phyloP scores from a whole-genome alignment of 2,888 invertebrate genomes.

The Heterodera filipjevi region DNA sequence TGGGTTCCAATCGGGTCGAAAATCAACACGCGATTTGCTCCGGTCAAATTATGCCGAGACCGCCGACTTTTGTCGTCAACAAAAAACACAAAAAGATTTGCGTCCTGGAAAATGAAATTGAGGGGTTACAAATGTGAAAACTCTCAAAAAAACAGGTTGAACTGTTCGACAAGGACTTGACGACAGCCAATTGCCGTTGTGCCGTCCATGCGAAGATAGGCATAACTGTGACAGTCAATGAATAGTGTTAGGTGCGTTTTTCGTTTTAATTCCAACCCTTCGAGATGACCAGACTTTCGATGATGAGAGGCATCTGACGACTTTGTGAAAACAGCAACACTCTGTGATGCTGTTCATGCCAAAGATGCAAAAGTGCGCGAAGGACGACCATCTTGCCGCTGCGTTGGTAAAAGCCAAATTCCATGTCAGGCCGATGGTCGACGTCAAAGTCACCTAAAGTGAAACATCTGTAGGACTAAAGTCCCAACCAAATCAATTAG shows the following conservation, averaged over 20 bases:
- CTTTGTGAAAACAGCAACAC: slow-evolving; percentile 87
- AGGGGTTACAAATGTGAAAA: neutral
- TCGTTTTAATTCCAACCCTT: slow-evolving; percentile 45
- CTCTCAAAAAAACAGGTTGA: slow-evolving; percentile 70
- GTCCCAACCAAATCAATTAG: slow-evolving; percentile 65
- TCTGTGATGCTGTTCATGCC: slow-evolving; percentile 85
- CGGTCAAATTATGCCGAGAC: slow-evolving; percentile 86
- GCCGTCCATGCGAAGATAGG: slow-evolving; percentile 87
- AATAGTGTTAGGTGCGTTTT: neutral
- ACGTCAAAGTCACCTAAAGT: slow-evolving; percentile 43
- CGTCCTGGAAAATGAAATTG: slow-evolving; percentile 69
- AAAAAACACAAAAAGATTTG: slow-evolving; percentile 81
- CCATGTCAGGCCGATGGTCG: slow-evolving; percentile 67
- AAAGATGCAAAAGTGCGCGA: slow-evolving; percentile 81
- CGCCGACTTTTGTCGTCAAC: slow-evolving; percentile 89
- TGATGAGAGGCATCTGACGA: slow-evolving; percentile 80
- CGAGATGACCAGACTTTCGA: slow-evolving; percentile 78
- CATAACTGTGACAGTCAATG: slow-evolving; percentile 69
- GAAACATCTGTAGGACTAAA: no score
- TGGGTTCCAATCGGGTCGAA: slow-evolving; percentile 94
- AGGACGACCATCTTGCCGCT: slow-evolving; percentile 91
- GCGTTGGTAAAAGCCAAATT: slow-evolving; percentile 79
- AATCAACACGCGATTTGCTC: slow-evolving; percentile 87
- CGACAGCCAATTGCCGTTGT: slow-evolving; percentile 79
- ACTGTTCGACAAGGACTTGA: slow-evolving; percentile 80